phyloP scores from a whole-genome alignment of 2,888 invertebrate genomes.

The Latrodectus elegans region DNA sequence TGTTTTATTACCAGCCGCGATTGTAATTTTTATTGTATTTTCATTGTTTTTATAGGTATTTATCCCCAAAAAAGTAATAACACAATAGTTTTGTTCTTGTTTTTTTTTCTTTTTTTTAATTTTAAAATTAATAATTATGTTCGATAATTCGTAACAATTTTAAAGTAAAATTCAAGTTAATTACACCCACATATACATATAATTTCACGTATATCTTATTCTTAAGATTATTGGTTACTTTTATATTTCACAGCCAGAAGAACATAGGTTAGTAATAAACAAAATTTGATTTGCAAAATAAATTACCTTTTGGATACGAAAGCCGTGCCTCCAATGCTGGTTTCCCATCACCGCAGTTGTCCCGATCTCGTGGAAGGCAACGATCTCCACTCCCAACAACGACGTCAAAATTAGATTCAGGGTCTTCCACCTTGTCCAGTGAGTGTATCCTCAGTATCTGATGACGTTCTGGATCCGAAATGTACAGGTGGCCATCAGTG shows the following conservation, averaged over 20 bases:
- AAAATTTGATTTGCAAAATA: too few species aligned
- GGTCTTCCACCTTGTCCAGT: constrained; percentile 86
- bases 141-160: too few species aligned
- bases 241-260: not conserved
- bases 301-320: constrained; percentile 91
- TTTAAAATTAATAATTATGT: too few species aligned
- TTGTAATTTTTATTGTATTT: too few species aligned
- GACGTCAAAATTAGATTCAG: constrained; percentile 94
- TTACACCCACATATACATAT: too few species aligned
- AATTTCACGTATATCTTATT: not conserved
- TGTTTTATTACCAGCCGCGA: too few species aligned
- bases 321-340: constrained; percentile 93
- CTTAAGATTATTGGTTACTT: not conserved
- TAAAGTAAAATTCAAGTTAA: too few species aligned
- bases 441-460: constrained; percentile 92
- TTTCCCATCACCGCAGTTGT: constrained; percentile 96
- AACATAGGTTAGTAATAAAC: too few species aligned
- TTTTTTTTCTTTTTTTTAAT: too few species aligned
- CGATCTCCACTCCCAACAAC: constrained; percentile 96
- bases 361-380: constrained; percentile 93
- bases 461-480: constrained; percentile 96
- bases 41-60: too few species aligned
- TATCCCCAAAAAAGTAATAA: too few species aligned
- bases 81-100: too few species aligned
- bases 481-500: constrained; percentile 92